Percentiles rank a stretch among this genome's conserved stretches.
These are phyloP conservation scores for Raja brachyura DNA, from an alignment of 2,113 vertebrate genomes.

Conservation along the genomic window DNA sequence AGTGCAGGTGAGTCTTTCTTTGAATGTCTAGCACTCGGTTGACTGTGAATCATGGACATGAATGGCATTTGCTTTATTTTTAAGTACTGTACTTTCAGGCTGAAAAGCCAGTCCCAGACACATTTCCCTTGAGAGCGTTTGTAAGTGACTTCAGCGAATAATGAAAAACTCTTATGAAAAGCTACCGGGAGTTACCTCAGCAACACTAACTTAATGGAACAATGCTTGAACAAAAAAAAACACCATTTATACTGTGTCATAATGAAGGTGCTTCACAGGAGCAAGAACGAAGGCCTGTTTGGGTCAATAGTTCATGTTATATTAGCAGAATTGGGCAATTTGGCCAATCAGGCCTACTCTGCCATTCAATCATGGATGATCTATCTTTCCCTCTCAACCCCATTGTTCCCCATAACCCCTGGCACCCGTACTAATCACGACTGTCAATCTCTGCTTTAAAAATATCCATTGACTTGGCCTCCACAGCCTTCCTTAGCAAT, in stretches of 20 bases:
- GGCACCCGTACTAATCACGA: no score
- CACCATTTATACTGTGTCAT: no score
- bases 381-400: no score
- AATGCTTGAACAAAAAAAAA: neutral
- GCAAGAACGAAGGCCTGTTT: neutral
- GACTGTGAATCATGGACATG: neutral
- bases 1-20: no score
- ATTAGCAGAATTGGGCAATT: no score
- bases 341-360: no score
- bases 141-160: neutral
- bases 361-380: no score
- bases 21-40: neutral
- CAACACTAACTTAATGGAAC: neutral
- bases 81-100: neutral
- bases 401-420: no score
- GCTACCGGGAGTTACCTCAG: neutral
- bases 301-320: neutral
- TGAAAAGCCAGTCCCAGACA: neutral
- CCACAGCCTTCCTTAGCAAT: no score
- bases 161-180: neutral
- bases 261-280: no score
- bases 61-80: neutral
- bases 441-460: no score
- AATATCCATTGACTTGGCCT: no score
- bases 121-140: neutral